Evolutionary conservation across 1,140 invertebrate species (phyloP), one percentile per base, ranked within the genome.

Genomic region (Ceratina calcarata): DNA sequence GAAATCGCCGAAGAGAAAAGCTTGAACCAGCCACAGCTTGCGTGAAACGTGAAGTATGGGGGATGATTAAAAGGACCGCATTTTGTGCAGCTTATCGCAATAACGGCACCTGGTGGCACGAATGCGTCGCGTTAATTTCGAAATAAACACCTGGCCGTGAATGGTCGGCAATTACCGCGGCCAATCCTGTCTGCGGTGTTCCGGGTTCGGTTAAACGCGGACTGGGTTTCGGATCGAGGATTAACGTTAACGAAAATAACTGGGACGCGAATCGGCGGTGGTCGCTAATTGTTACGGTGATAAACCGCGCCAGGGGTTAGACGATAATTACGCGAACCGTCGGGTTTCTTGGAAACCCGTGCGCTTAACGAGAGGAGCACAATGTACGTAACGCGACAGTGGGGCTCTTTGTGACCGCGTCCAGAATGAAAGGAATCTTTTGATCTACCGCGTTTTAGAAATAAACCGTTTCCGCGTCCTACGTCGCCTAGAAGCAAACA

Each of bases 401-500:
- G 71, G 20, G 24, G 18, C 73, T n/a, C 67, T 65, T 80, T 58
- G 77, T 80, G 22, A 20, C 45, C 53, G 49, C 13, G 66, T 60
- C 10, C 15, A 70, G 61, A 53, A 84, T 80, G 77, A 83, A 84
- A 84, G 83, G 82, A 78, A 84, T 83, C 77, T 84, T 77, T 83
- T 84, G 80, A 84, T 82, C 74, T 74, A 45, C 57, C 16, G n/a
- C 71, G 57, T 32, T 27, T 58, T 53, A 13, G 69, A 15, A 45
- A 53, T 57, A 69, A 51, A 57, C 12, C 69, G 74, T 82, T 86
- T 86, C 83, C 82, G 83, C 24, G 58, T 67, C 65, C 76, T 64
- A 49, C n/a, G 10, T 64, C 58, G 62, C 76, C 60, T 53, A 0
- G 3, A 10, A 45, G 37, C 37, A 45, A 45, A 45, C 37, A 10